These are phyloP conservation scores for Zootermopsis nevadensis DNA, from an alignment of 2,888 invertebrate genomes.

Conservation along the genomic window DNA sequence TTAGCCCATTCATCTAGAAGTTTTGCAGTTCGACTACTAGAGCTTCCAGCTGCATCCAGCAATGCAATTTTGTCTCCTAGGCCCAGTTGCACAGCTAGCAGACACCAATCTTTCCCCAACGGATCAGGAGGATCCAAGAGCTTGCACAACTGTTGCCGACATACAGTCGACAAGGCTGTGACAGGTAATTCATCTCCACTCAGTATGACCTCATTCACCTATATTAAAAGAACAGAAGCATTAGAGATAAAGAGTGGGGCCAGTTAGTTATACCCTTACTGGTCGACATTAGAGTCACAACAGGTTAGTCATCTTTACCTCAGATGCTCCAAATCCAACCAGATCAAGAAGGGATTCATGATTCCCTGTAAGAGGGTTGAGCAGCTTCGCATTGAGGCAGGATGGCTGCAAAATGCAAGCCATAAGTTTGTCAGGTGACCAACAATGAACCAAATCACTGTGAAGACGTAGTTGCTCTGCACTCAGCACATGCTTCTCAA, in stretches of 20 bases:
- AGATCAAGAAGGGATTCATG: constrained; percentile 70
- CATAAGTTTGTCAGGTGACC: constrained; percentile 61
- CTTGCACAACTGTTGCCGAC: constrained; percentile 72
- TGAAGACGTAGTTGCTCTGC: constrained; percentile 68
- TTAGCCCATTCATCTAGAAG: constrained; percentile 65
- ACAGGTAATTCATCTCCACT: constrained; percentile 71
- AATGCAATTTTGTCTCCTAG: constrained; percentile 69
- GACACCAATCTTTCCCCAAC: constrained; percentile 81
- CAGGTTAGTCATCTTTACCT: constrained; percentile 57
- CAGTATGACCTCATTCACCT: constrained; percentile 53
- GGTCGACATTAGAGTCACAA: too few relatives aligned
- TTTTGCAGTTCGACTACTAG: constrained; percentile 57
- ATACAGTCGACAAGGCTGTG: constrained; percentile 70
- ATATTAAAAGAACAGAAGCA: neutral
- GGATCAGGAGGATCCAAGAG: constrained; percentile 79
- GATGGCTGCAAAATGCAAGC: constrained; percentile 62
- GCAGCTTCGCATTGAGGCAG: constrained; percentile 62
- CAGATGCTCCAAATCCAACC: constrained; percentile 69
- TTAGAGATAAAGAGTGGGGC: too few relatives aligned
- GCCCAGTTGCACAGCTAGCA: constrained; percentile 77
- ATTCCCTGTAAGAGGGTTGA: constrained; percentile 64
- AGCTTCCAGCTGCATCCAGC: constrained; percentile 60
- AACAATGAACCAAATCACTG: constrained; percentile 61
- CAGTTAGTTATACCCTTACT: too few relatives aligned
- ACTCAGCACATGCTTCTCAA: constrained; percentile 75